phyloP scores from a whole-genome alignment of 2,797 vertebrate genomes.

The Propithecus perrieri region DNA sequence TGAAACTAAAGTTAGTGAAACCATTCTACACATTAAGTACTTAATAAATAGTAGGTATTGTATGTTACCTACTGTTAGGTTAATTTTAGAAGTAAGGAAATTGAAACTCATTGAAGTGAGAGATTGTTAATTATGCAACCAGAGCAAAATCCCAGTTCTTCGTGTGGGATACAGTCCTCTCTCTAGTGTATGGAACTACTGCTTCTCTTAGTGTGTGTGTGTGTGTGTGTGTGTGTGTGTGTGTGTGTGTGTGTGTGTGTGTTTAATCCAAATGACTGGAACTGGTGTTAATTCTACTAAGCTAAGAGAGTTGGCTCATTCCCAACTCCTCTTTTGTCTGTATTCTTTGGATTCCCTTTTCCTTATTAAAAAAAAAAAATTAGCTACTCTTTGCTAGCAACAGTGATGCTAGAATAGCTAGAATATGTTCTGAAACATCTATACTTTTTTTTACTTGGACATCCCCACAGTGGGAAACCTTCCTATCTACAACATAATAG shows the following conservation, averaged over 20 bases:
- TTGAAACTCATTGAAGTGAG: not conserved
- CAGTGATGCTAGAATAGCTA: not conserved
- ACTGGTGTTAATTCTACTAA: not conserved
- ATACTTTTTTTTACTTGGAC: not conserved
- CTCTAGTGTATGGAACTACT: not conserved
- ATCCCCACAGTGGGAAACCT: not conserved
- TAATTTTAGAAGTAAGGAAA: slow-evolving; percentile 6
- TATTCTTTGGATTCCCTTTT: not conserved
- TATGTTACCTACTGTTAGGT: not conserved
- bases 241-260: not conserved
- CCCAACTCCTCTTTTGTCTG: not conserved
- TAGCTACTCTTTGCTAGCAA: not conserved
- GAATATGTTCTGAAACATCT: not conserved
- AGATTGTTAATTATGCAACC: not conserved
- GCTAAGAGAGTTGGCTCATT: not conserved
- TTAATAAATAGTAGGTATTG: not conserved
- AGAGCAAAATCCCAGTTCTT: not conserved
- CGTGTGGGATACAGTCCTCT: not conserved
- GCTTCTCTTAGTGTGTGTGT: not conserved
- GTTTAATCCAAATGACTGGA: not conserved
- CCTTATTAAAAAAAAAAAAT: not conserved
- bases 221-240: fast-evolving
- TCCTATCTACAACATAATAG: not conserved
- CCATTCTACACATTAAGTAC: fast-evolving
- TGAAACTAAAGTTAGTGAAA: not conserved